Conservation (phyloP, 2,113 vertebrate genomes). For the Solea senegalensis region DNA sequence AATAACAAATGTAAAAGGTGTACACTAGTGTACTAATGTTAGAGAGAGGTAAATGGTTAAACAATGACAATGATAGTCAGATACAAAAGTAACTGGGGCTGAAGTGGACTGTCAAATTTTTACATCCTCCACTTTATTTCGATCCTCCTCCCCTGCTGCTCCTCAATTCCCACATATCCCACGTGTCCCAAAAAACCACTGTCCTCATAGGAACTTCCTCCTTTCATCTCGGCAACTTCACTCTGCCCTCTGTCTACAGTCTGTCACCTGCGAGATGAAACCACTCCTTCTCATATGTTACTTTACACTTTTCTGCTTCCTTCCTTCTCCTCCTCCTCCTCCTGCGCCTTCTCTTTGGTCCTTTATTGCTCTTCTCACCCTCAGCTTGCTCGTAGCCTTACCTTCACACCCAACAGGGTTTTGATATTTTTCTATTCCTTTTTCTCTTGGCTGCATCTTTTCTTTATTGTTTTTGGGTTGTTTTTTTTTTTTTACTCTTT, state of each 20-base stretch:
- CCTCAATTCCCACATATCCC: conserved; percentile 13
- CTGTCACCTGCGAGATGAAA: conserved; percentile 43
- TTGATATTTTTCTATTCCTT: conserved; percentile 42
- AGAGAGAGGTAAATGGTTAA: no score
- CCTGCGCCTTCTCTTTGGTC: conserved; percentile 16
- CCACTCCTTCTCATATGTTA: conserved; percentile 19
- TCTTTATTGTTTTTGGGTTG: background rate
- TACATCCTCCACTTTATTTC: background rate
- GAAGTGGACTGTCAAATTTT: no score
- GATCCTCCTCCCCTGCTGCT: background rate
- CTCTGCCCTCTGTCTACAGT: conserved; percentile 23
- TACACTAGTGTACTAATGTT: no score
- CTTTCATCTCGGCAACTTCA: conserved; percentile 21
- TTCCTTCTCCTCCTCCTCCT: background rate
- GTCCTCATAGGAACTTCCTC: conserved; percentile 15
- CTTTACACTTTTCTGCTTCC: conserved; percentile 42
- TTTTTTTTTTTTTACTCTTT: background rate
- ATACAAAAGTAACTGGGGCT: no score
- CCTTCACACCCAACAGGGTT: conserved; percentile 47
- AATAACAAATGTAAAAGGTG: no score
- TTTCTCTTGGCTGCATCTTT: conserved; percentile 24
- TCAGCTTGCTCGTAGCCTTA: conserved; percentile 19
- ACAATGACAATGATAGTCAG: no score
- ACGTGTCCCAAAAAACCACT: conserved; percentile 12
- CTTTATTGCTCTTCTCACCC: conserved; percentile 48